Evolutionary conservation across 2,113 vertebrate species (phyloP), one percentile per base, ranked within the genome.

Genomic region (Ranitomeya imitator): DNA sequence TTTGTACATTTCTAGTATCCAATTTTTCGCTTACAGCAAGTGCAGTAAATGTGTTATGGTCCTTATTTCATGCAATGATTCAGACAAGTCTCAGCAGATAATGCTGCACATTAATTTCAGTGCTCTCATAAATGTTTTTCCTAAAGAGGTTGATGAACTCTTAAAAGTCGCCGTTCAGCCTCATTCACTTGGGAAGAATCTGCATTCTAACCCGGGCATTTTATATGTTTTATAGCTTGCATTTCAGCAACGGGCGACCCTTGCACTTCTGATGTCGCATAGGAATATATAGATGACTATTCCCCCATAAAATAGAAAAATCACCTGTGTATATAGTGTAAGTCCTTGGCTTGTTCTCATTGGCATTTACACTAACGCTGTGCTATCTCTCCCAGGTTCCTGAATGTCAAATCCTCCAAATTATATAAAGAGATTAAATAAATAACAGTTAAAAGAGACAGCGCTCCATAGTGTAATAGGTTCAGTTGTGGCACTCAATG

Each of bases 41-140:
- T 12, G 52, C 63, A 73, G 6, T 85, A 73, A 55, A 85, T 31
- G 69, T 37, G 83, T 57, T 85, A 57, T 73, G 83, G 59, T 31
- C 61, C 31, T 52, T 51, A n/a, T 69, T 55, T 54, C 45, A n/a
- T 52, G 63, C 63, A 15, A n/a, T 13, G 21, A 51, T 55, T 85
- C 65, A 73, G 63, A 69, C 45, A 12, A 45, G 37, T 67, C 65
- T 71, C 13, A 23, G 21, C 54, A 57, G 11, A 71, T 26, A 85
- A 71, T 71, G 51, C 3, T 26, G 67, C n/a, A 12, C 54, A 59
- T 74, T 74, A 59, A 73, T 85, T 85, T 60, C 11, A 60, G 26
- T 13, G 23, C 21, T 4, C 21, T 85, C 16, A 7, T 57, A 60
- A 74, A 60, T 19, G 71, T 85, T 37, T 74, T 57, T 37, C 77